These are phyloP conservation scores for Agrochola lychnidis DNA, from an alignment of 2,888 invertebrate genomes.

Conservation along the genomic window DNA sequence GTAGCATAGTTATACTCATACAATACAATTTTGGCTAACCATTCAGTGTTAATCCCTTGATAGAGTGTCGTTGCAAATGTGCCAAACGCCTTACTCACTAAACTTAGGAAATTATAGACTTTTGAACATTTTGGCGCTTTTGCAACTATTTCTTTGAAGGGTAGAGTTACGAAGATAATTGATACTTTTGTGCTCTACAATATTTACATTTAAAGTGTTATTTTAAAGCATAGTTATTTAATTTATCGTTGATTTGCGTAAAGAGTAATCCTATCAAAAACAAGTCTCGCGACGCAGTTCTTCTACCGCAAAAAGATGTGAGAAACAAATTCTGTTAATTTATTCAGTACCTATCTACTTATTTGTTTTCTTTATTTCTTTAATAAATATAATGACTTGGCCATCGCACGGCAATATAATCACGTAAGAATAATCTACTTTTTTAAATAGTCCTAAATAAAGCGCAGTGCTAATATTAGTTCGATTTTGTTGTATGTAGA, in stretches of 20 bases:
- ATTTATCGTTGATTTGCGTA: neutral
- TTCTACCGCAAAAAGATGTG: too few relatives aligned
- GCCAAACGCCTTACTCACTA: constrained; percentile 39
- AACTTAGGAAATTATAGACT: constrained; percentile 15
- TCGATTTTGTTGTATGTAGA: too few relatives aligned
- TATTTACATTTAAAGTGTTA: neutral
- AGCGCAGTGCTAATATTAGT: too few relatives aligned
- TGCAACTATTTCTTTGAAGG: constrained; percentile 22
- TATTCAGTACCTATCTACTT: too few relatives aligned
- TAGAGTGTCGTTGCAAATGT: constrained; percentile 29
- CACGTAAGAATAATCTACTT: too few relatives aligned
- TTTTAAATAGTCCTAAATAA: too few relatives aligned
- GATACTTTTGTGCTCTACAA: neutral
- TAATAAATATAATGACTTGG: too few relatives aligned
- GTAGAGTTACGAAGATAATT: neutral
- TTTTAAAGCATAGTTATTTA: neutral
- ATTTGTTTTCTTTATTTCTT: too few relatives aligned
- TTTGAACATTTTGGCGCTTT: constrained; percentile 15
- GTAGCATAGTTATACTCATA: neutral
- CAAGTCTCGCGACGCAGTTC: too few relatives aligned
- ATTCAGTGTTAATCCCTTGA: constrained; percentile 41
- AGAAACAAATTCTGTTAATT: too few relatives aligned
- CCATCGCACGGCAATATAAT: too few relatives aligned
- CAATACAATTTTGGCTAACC: constrained; percentile 30
- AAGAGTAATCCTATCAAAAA: too few relatives aligned